Evolutionary conservation across 2,888 invertebrate species (phyloP), one percentile per base, ranked within the genome.

Genomic region (Amblyjoppa proteus): DNA sequence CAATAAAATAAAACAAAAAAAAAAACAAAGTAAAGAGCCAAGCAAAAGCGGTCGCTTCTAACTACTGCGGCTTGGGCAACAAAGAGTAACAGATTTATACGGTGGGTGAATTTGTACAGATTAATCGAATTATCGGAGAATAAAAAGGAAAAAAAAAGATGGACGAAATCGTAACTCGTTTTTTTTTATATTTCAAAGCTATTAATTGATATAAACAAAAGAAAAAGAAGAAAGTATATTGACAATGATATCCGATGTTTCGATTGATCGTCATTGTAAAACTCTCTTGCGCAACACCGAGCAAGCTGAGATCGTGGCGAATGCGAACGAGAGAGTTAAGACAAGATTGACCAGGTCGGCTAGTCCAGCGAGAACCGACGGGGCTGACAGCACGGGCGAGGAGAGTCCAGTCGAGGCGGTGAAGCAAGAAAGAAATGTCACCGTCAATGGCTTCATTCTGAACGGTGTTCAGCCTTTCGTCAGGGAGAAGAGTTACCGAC

Each of bases 401-500:
- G 92, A 92, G 49, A 86, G 85, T 70, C 90, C 90, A 20, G 89
- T 90, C 84, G 89, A 92, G 78, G 88, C 91, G 28, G 80, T 90
- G 66, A 89, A 90, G 70, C 91, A 88, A 38, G 88, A 90, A 77
- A 88, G 90, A 75, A 91, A 86, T 78, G 69, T 86, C 49, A 86
- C 89, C 11, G 81, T 81, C 25, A 91, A 89, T 77, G 90, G 90
- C 78, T 91, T 92, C 74, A 85, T 90, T 45, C 81, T 92, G n/a
- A 92, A 89, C 88, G 90, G 89, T 70, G 89, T 93, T 45, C 94
- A 94, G 88, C 94, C 94, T 45, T 94, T 94, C 87, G 93, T 92
- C 61, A 91, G 92, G 73, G 91, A 92, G 76, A 94, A 94, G 90
- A 93, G 92, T 66, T 95, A 94, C 89, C 93, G 94, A 84, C 95